Conservation (phyloP, 2,797 vertebrate genomes). For the Coracias cyanogaster region DNA sequence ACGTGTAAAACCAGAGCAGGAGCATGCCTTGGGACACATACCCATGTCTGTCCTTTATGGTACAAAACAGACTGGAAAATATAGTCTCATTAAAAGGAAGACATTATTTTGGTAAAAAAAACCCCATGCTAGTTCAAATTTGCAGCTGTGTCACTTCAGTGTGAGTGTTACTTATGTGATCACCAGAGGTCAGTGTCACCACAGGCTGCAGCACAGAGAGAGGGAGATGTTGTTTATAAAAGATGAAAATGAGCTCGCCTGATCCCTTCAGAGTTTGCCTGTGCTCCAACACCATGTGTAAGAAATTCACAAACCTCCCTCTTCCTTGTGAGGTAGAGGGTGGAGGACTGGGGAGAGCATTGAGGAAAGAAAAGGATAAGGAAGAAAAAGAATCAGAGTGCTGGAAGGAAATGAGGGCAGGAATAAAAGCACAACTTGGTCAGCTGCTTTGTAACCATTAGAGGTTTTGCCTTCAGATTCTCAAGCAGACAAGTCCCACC, state of each 20-base stretch:
- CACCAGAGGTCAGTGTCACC: conserved; percentile 75
- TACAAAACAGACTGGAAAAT: background rate
- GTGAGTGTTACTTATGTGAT: conserved; percentile 45
- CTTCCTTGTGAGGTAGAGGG: background rate
- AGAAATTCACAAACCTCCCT: background rate
- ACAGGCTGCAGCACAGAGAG: background rate
- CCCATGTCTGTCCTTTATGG: background rate
- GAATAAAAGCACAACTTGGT: conserved; percentile 29
- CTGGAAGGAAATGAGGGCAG: background rate
- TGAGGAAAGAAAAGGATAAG: background rate
- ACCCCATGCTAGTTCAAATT: background rate
- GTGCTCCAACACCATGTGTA: background rate
- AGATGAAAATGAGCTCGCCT: background rate
- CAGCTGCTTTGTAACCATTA: background rate
- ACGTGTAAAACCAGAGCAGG: background rate
- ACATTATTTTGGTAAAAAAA: background rate
- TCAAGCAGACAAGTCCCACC: background rate
- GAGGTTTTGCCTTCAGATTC: conserved; percentile 30
- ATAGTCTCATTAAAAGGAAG: background rate
- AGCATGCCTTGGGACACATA: background rate
- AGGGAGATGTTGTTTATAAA: background rate
- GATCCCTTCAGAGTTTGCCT: background rate
- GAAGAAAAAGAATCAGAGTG: background rate
- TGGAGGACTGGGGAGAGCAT: background rate
- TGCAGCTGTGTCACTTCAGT: background rate